A percentile compares a stretch with the other conserved stretches of the same genome.
These are phyloP conservation scores for Drymodes brunneopygia DNA, from an alignment of 2,113 vertebrate species.

Conservation along the genomic window DNA sequence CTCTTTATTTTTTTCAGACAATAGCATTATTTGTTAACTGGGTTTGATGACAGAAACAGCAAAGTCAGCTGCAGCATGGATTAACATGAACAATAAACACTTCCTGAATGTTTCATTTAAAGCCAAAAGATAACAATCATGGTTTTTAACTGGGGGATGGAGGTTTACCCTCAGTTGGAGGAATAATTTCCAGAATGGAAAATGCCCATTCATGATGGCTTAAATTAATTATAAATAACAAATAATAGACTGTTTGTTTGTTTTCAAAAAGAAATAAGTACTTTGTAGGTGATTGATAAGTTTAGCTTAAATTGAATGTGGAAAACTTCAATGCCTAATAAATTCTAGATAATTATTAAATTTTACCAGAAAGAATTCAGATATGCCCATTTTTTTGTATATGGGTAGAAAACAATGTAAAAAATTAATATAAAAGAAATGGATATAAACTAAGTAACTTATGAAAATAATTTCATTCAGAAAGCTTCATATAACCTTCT, in stretches of 20 bases:
- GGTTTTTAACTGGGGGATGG: neutral
- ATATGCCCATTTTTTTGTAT: neutral
- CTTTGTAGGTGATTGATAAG: neutral
- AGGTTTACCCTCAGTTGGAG: neutral
- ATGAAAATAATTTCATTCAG: neutral
- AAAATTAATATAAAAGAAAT: neutral
- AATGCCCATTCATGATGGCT: neutral
- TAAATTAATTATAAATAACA: neutral
- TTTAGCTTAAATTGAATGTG: neutral
- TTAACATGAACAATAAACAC: constrained; percentile 36
- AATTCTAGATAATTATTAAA: neutral
- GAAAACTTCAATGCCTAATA: neutral
- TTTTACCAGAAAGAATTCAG: neutral
- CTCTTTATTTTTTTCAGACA: constrained; percentile 29
- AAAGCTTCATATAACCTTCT: neutral
- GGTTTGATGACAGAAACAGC: constrained; percentile 16
- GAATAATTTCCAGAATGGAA: neutral
- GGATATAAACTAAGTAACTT: neutral
- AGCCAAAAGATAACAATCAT: constrained; percentile 7
- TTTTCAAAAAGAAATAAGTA: neutral
- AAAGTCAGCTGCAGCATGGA: constrained; percentile 37
- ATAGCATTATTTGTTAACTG: constrained; percentile 26
- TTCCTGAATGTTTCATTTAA: constrained; percentile 38
- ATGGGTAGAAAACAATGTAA: neutral
- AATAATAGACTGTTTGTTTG: neutral